Base-by-base conservation (phyloP, 2,113 vertebrate genomes). In the Datnioides undecimradiatus region DNA sequence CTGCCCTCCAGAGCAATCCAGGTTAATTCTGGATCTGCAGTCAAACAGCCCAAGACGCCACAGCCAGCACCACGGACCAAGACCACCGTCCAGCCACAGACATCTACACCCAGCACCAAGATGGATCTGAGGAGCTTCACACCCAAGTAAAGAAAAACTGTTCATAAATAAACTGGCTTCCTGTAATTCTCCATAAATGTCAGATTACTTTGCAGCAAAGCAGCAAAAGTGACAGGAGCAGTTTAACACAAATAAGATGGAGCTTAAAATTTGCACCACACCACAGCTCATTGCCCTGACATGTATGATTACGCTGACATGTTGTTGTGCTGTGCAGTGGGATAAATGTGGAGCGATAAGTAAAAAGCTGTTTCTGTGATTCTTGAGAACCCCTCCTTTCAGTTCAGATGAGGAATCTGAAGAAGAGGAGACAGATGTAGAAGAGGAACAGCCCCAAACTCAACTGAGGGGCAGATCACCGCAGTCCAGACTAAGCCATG, bases 341-440 rank as follows among this genome's bases (percentile, higher is more conserved):
- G 7, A 46, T 8, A 46, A n/a, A 10, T 10, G 46, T 12, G 40
- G 25, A 19, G 2, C 25, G 10, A 23, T 68, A 0, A 31, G 45
- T 29, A 13, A 57, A 17, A 57, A 45, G 0, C 6, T 5, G 13
- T 83, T 23, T 76, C 10, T 77, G 66, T 83, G 57, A 16, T 76
- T 87, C 10, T 71, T 17, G 2, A 98, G 98, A 91, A 96, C 96
- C 0, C 89, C 95, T 58, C 95, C 95, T 6, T 97, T 97, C 84
- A 98, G 95, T 79, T 97, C 96, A 12, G 97, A 96, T 48, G 96
- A 97, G 3, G 96, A 96, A 40, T 85, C 90, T 16, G 95, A 96
- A 1, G 95, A 95, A 0, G 82, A 94, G n/a, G 91, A 93, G 14
- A 88, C 91, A 5, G 89, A 91, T 3, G 90, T 90, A 0, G 95